A percentile compares a stretch with the other conserved stretches of the same genome.
Evolutionary conservation across 1,140 invertebrate genomes (phyloP).

Genomic region (Aethina tumida): DNA sequence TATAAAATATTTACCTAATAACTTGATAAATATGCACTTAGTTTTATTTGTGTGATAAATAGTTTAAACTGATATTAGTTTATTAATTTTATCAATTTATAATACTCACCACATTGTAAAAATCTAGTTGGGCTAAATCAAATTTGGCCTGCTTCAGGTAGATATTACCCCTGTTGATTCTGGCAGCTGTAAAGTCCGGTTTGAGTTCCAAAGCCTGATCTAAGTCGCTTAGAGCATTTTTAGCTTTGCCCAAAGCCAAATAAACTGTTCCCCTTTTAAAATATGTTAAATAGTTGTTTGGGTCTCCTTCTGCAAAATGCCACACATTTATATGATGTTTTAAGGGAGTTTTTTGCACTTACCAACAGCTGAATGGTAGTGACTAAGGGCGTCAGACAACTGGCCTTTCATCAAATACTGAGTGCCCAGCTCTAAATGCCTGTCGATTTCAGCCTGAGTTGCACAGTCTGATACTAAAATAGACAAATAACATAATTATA

Average conservation of each 20-base stretch:
- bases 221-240: constrained; percentile 89
- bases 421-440: constrained; percentile 87
- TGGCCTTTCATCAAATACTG: constrained; percentile 85
- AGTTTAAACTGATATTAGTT: too few species aligned
- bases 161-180: constrained; percentile 77
- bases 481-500: too few species aligned
- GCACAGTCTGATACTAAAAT: constrained; percentile 51
- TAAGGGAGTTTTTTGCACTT: constrained; percentile 33
- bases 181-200: constrained; percentile 85
- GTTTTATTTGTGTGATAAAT: too few species aligned
- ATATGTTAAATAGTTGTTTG: constrained; percentile 90
- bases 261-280: constrained; percentile 94
- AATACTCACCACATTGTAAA: constrained; percentile 70
- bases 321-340: constrained; percentile 4
- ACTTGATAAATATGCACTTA: too few species aligned
- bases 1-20: too few species aligned
- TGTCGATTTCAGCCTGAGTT: constrained; percentile 71
- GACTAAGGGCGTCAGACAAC: constrained; percentile 89
- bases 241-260: constrained; percentile 91
- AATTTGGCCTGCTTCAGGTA: constrained; percentile 84
- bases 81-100: too few species aligned
- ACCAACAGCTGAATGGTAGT: constrained; percentile 98
- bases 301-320: constrained; percentile 76
- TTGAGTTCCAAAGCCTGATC: constrained; percentile 87
- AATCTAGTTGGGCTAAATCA: constrained; percentile 72